Conservation (phyloP, 2,797 vertebrate genomes). For the Myiotriccus ornatus region DNA sequence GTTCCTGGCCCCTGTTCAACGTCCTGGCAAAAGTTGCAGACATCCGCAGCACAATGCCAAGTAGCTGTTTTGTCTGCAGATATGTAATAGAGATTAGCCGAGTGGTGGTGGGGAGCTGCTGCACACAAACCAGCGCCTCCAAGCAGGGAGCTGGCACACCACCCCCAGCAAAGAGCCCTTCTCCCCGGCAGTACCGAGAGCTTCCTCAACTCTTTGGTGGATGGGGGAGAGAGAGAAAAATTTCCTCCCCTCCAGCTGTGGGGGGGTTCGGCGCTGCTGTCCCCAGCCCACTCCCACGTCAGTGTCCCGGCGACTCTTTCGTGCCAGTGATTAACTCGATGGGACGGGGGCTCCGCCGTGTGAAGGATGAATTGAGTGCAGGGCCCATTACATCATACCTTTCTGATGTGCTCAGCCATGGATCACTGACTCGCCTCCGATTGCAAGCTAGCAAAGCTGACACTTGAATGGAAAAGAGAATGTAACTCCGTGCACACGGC, state of each 20-base stretch:
- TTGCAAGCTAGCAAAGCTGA: background rate
- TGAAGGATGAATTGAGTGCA: background rate
- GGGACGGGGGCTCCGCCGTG: background rate
- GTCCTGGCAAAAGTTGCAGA: constrained; percentile 67
- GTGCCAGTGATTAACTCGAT: background rate
- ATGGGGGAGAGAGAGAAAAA: background rate
- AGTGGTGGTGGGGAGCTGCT: constrained; percentile 30
- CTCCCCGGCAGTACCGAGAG: background rate
- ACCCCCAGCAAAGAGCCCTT: background rate
- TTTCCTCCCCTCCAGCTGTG: background rate
- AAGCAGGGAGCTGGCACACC: background rate
- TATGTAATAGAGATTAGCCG: constrained; percentile 66
- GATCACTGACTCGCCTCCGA: background rate
- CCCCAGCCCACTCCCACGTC: background rate
- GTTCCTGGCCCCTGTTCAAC: constrained; percentile 57
- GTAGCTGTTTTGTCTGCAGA: constrained; percentile 72
- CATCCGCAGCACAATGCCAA: constrained; percentile 65
- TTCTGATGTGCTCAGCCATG: background rate
- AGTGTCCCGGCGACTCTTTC: background rate
- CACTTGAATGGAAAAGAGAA: background rate
- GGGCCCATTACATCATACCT: background rate
- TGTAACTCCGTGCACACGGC: background rate
- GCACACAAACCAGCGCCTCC: background rate
- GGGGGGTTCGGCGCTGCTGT: background rate
- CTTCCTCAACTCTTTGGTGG: background rate